phyloP scores from a whole-genome alignment of 2,888 invertebrate genomes.

The Apocheima hispidaria region DNA sequence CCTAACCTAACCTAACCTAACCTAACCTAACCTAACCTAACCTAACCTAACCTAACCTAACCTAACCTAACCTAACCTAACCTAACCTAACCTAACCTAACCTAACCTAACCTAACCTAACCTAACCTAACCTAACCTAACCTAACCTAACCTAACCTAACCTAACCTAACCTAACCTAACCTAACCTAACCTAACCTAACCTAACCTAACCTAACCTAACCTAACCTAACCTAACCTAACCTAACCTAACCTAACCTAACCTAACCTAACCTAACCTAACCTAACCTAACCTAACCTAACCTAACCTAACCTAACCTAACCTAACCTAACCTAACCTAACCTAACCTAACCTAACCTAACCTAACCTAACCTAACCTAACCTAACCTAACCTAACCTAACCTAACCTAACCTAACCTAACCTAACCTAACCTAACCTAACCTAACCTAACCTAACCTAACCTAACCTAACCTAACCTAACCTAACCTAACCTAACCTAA shows the following conservation, averaged over 20 bases:
- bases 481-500: slow-evolving; percentile 43
- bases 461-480: slow-evolving; percentile 18
- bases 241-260: slow-evolving; percentile 9
- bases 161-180: slow-evolving; percentile 45
- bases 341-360: slow-evolving; percentile 10
- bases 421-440: slow-evolving; percentile 3
- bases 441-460: slow-evolving; percentile 4
- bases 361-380: slow-evolving; percentile 22
- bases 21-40: slow-evolving; percentile 42
- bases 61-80: slow-evolving; percentile 44
- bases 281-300: slow-evolving; percentile 45
- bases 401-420: slow-evolving; percentile 26
- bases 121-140: slow-evolving; percentile 39
- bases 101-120: slow-evolving; percentile 42
- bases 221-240: slow-evolving; percentile 12
- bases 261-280: slow-evolving; percentile 40
- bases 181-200: slow-evolving; percentile 42
- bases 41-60: slow-evolving; percentile 36
- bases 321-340: slow-evolving; percentile 43
- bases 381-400: slow-evolving; percentile 39
- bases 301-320: slow-evolving; percentile 40
- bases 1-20: slow-evolving; percentile 38
- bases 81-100: slow-evolving; percentile 40
- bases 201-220: slow-evolving; percentile 8
- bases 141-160: slow-evolving; percentile 45